Conservation (phyloP, 2,888 invertebrate species). For the Auanema sp. region DNA sequence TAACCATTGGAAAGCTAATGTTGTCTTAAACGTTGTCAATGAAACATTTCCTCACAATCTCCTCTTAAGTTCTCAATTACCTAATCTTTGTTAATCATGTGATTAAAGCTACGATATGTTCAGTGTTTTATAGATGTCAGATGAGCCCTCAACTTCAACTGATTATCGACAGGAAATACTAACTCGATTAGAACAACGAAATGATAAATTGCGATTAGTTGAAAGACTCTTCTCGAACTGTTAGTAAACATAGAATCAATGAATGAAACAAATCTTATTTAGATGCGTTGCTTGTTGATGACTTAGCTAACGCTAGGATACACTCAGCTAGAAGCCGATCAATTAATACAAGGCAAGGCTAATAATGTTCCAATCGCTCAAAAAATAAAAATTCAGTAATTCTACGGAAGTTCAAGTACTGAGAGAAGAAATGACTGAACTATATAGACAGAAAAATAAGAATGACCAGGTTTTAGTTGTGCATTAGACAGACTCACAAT, state of each 20-base stretch:
- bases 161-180: slow-evolving; percentile 18
- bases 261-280: too few species aligned
- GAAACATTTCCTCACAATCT: too few species aligned
- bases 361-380: neutral
- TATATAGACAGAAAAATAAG: slow-evolving; percentile 45
- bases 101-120: too few species aligned
- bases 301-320: too few species aligned
- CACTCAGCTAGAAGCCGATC: slow-evolving; percentile 1
- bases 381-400: neutral
- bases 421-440: slow-evolving; percentile 37
- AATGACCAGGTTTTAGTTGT: slow-evolving; percentile 49
- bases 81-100: too few species aligned
- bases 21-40: too few species aligned
- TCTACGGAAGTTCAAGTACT: slow-evolving; percentile 26
- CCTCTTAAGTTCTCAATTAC: too few species aligned
- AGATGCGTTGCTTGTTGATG: too few species aligned
- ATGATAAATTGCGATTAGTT: slow-evolving; percentile 8
- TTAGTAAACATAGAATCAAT: slow-evolving; percentile 4
- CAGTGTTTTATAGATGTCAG: too few species aligned
- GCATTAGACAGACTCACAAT: neutral
- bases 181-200: slow-evolving; percentile 10
- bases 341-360: neutral
- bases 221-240: slow-evolving; percentile 18
- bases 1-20: too few species aligned
- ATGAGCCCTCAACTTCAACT: slow-evolving; percentile 7